phyloP scores from a whole-genome alignment of 2,113 vertebrate genomes.

The Engraulis encrasicolus region DNA sequence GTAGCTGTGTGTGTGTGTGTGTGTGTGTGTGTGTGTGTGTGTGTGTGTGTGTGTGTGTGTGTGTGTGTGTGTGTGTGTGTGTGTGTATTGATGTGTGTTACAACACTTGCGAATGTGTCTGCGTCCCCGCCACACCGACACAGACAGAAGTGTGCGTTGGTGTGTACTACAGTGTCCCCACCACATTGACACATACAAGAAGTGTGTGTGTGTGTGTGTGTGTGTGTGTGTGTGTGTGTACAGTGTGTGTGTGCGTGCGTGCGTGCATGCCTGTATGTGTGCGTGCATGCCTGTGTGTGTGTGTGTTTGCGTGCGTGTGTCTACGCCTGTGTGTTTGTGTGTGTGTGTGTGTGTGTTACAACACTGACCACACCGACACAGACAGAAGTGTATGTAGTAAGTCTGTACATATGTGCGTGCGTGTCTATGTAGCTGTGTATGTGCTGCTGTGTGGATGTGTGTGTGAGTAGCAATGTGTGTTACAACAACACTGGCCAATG shows the following conservation, averaged over 20 bases:
- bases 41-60: no score
- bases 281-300: neutral
- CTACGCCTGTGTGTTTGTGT: neutral
- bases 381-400: slow-evolving; percentile 8
- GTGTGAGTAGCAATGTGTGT: no score
- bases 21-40: neutral
- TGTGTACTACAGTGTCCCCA: no score
- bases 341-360: neutral
- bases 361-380: no score
- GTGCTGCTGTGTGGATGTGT: neutral
- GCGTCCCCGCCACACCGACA: no score
- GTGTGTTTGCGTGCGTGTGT: neutral
- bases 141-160: no score
- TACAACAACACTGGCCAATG: no score
- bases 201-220: neutral
- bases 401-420: slow-evolving; percentile 15
- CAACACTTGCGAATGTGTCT: no score
- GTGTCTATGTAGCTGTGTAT: neutral
- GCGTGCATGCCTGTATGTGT: neutral
- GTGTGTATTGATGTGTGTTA: no score
- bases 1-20: no score
- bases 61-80: no score
- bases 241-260: neutral
- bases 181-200: no score
- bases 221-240: neutral